Conservation (phyloP, 2,888 invertebrate genomes). For the Sicus ferrugineus region DNA sequence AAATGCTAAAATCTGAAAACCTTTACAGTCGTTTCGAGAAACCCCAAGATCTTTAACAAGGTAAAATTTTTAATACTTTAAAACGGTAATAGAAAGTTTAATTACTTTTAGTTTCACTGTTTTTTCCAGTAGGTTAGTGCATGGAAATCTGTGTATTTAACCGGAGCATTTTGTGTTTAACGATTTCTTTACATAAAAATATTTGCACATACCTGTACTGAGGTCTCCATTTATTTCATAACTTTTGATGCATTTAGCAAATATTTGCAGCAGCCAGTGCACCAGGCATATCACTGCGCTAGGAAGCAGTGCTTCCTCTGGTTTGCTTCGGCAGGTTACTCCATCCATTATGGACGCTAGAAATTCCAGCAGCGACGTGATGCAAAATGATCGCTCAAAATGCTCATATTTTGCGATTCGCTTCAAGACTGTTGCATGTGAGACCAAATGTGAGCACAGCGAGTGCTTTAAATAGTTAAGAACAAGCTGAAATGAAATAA, state of each 20-base stretch:
- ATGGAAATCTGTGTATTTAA: too few relatives aligned
- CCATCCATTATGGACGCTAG: constrained; percentile 75
- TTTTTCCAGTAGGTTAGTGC: too few relatives aligned
- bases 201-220: constrained; percentile 43
- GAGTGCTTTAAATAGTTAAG: constrained; percentile 93
- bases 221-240: constrained; percentile 56
- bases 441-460: constrained; percentile 87
- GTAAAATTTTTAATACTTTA: neutral
- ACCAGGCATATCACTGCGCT: constrained; percentile 83
- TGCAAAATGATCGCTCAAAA: constrained; percentile 86
- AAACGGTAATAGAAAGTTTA: too few relatives aligned
- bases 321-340: constrained; percentile 76
- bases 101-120: too few relatives aligned
- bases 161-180: too few relatives aligned
- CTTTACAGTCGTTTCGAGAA: too few relatives aligned
- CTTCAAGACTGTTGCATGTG: constrained; percentile 87
- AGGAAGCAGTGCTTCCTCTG: constrained; percentile 87
- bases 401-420: constrained; percentile 90
- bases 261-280: constrained; percentile 82
- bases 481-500: constrained; percentile 70
- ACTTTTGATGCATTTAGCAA: constrained; percentile 60
- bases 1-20: neutral
- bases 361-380: constrained; percentile 85
- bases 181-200: neutral
- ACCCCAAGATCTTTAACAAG: neutral